These are phyloP conservation scores for Eupeodes luniger DNA, from an alignment of 2,888 invertebrate species.

Conservation along the genomic window DNA sequence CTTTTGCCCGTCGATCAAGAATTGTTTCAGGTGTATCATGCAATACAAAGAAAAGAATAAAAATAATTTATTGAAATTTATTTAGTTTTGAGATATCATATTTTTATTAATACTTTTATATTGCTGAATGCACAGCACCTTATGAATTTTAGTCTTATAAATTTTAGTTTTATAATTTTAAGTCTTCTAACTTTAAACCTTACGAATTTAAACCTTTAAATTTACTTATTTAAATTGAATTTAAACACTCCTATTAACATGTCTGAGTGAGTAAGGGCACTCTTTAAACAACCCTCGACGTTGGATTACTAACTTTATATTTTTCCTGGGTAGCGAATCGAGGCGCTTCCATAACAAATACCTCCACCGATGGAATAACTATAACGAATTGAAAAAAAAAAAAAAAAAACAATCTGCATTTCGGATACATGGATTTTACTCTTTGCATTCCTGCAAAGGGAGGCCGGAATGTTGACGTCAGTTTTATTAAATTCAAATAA, in stretches of 20 bases:
- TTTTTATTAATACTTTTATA: neutral
- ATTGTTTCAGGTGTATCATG: neutral
- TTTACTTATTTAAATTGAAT: neutral
- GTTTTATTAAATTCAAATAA: no score
- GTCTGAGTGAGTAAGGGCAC: constrained; percentile 15
- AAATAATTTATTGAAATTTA: neutral
- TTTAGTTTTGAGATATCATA: neutral
- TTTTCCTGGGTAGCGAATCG: constrained; percentile 24
- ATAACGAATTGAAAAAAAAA: no score
- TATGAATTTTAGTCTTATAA: neutral
- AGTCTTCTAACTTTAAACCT: no score
- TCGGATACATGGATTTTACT: neutral
- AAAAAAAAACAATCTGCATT: neutral
- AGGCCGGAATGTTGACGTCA: constrained; percentile 1
- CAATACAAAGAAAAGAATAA: neutral
- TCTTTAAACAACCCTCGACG: constrained; percentile 23
- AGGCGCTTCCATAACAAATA: constrained; percentile 22
- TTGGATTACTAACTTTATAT: constrained; percentile 28
- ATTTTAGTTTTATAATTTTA: no score
- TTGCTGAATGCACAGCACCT: constrained; percentile 2
- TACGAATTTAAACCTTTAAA: neutral
- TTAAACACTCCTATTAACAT: constrained; percentile 5
- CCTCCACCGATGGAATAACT: constrained; percentile 7
- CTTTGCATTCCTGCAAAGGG: neutral
- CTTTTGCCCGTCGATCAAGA: constrained; percentile 32